Evolutionary conservation across 2,888 invertebrate species (phyloP), one percentile per base, ranked within the genome.

Genomic region (Archips xylosteana): DNA sequence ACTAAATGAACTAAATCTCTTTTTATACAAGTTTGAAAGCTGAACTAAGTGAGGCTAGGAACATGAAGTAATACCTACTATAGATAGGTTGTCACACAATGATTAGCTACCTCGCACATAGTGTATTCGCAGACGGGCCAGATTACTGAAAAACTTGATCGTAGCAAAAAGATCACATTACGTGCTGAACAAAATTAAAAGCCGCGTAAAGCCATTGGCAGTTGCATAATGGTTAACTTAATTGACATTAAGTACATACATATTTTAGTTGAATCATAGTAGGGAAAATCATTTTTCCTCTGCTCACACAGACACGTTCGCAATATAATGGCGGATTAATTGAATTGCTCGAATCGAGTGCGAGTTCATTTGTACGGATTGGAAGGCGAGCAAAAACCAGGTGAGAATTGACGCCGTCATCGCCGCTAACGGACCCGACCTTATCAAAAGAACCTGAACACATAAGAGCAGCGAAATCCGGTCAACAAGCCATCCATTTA

Each of bases 241-340:
- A 45, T 9, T 45, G 6, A 39, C 4, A 3, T 6, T 4, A n/a
- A n/a, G n/a, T n/a, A 39, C 23, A 23, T 23, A 39, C 39, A 39
- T 5, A 39, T 39, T 5, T 39, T 5, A 5, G 36, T 36, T 36
- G 42, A 62, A 62, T 45, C 23, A 45, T 45, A 23, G 12, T 39
- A 5, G 12, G 42, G 32, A 67, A 54, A 64, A 72, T 15, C 63
- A 36, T 10, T 23, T 15, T 23, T 69, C 68, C 45, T 51, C 64
- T 23, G 51, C 54, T 61, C 60, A 74, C 70, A 80, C 77, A 79
- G 80, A 80, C 80, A 80, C 77, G 75, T 82, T 80, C 79, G 82
- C 85, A 88, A 87, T 85, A 82, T 85, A 86, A 84, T 83, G 78
- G 83, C 70, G 81, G 79, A 83, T 86, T 88, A 88, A 90, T 89